Percentiles rank a stretch among this genome's conserved stretches.
These are phyloP conservation scores for Oxycera nigricornis DNA, from an alignment of 2,888 invertebrate genomes.

Conservation along the genomic window DNA sequence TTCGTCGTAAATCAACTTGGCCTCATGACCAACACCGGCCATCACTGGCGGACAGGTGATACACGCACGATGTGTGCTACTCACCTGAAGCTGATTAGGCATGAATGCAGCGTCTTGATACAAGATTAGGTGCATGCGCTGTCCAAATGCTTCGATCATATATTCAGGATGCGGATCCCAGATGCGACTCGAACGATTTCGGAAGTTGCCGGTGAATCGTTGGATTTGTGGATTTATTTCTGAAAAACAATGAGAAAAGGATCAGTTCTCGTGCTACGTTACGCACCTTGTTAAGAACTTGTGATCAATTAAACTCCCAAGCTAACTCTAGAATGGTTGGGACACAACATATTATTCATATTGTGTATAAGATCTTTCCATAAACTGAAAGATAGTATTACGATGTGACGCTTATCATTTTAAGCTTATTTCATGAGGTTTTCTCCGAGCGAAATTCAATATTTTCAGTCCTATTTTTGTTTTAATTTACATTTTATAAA, in stretches of 20 bases:
- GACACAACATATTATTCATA: too few relatives aligned
- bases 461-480: too few relatives aligned
- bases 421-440: too few relatives aligned
- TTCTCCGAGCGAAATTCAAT: too few relatives aligned
- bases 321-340: too few relatives aligned
- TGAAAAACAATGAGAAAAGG: conserved; percentile 40
- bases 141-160: conserved; percentile 71
- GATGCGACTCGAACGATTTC: conserved; percentile 67
- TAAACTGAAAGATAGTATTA: too few relatives aligned
- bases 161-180: conserved; percentile 80
- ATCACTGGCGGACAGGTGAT: background rate
- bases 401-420: too few relatives aligned
- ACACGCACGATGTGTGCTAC: conserved; percentile 13
- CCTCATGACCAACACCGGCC: background rate
- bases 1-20: conserved; percentile 1
- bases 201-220: conserved; percentile 72
- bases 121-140: conserved; percentile 56
- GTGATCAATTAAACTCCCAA: too few relatives aligned
- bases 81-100: conserved; percentile 56
- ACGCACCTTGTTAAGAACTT: too few relatives aligned
- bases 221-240: conserved; percentile 58
- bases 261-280: background rate
- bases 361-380: too few relatives aligned
- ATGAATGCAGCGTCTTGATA: conserved; percentile 60
- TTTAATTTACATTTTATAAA: too few relatives aligned